phyloP scores from a whole-genome alignment of 2,888 invertebrate species.

The Drosophila robusta region DNA sequence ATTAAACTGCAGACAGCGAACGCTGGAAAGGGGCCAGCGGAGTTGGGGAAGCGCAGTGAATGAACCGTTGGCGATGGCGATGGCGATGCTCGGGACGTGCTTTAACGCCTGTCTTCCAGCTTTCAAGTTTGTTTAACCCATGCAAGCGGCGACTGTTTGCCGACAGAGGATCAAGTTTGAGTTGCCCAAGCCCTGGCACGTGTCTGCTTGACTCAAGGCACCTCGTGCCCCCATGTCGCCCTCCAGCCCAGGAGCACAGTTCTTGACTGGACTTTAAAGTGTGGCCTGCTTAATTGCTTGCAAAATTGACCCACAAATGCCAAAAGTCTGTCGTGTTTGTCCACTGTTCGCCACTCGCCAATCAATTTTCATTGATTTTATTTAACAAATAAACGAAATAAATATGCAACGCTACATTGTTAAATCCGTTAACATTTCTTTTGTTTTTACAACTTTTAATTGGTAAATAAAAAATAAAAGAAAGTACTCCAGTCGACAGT shows the following conservation, averaged over 20 bases:
- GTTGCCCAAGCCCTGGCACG: conserved; percentile 62
- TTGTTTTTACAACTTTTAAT: conserved; percentile 25
- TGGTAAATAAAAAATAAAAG: conserved; percentile 4
- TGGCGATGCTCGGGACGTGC: conserved; percentile 65
- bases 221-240: conserved; percentile 3
- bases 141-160: conserved; percentile 66
- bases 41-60: conserved; percentile 46
- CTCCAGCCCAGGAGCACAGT: too few species aligned
- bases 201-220: conserved; percentile 49
- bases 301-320: conserved; percentile 65
- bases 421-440: conserved; percentile 12
- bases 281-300: conserved; percentile 60
- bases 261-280: conserved; percentile 38
- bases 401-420: conserved; percentile 8
- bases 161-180: conserved; percentile 63
- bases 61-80: conserved; percentile 54
- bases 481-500: accelerated
- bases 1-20: conserved; percentile 53
- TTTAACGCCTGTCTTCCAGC: conserved; percentile 74
- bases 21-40: not conserved
- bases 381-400: conserved; percentile 56
- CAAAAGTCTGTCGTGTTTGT: conserved; percentile 8
- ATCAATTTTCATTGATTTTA: conserved; percentile 58
- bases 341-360: conserved; percentile 9
- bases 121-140: conserved; percentile 74